Conservation (phyloP, 1,140 invertebrate genomes). For the Monomorium pharaonis region DNA sequence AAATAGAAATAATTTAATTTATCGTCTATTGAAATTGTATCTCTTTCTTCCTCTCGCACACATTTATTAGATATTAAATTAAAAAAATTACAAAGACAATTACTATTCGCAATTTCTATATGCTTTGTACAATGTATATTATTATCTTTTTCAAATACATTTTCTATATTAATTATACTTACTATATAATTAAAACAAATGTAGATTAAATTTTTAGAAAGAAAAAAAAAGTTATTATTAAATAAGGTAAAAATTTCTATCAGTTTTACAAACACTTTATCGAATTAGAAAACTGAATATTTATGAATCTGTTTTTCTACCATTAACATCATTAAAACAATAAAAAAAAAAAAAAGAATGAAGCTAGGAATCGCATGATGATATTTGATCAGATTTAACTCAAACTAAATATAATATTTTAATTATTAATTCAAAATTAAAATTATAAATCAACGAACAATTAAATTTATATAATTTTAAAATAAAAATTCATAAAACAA, state of each 20-base stretch:
- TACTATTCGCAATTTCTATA: neutral
- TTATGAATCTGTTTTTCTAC: neutral
- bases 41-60: neutral
- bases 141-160: neutral
- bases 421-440: neutral
- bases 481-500: no score
- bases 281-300: neutral
- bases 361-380: neutral
- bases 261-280: neutral
- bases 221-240: neutral
- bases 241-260: neutral
- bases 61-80: conserved; percentile 11
- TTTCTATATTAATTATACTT: neutral
- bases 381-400: neutral
- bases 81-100: neutral
- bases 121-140: neutral
- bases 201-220: neutral
- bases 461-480: no score
- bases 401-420: neutral
- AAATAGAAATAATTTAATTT: neutral
- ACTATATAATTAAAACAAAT: neutral
- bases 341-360: no score
- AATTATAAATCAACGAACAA: no score
- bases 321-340: no score
- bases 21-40: neutral